A percentile compares a stretch with the other conserved stretches of the same genome.
Conservation (phyloP, 2,797 vertebrate species). For the Manis crassicaudata region DNA sequence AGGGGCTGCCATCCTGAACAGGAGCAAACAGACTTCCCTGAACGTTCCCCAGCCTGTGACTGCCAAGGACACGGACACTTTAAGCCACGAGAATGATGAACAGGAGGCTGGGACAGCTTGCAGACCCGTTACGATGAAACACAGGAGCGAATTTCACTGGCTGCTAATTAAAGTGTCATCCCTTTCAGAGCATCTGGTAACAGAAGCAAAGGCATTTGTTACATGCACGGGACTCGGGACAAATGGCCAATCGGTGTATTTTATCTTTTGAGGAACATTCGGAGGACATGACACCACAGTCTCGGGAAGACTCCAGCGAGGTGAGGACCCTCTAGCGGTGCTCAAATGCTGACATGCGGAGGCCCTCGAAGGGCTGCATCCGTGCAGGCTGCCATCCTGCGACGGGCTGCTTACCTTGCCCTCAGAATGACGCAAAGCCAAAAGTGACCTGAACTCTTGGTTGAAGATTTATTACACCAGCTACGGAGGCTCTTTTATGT, state of each 20-base stretch:
- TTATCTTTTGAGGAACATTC: conserved; percentile 61
- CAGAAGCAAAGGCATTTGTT: conserved; percentile 40
- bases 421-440: conserved; percentile 37
- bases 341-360: conserved; percentile 52
- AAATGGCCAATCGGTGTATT: conserved; percentile 52
- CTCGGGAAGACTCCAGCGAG: conserved; percentile 46
- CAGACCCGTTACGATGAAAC: conserved; percentile 58
- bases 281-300: conserved; percentile 37
- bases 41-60: background rate
- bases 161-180: conserved; percentile 66
- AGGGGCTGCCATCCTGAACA: no score
- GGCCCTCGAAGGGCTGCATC: conserved; percentile 20
- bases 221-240: conserved; percentile 33
- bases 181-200: conserved; percentile 56
- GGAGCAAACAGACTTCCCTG: background rate
- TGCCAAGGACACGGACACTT: background rate
- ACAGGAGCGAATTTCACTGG: conserved; percentile 54
- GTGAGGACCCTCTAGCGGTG: conserved; percentile 10
- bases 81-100: conserved; percentile 15
- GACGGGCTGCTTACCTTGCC: background rate
- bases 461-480: background rate
- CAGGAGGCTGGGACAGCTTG: conserved; percentile 55
- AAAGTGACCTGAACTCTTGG: conserved; percentile 7
- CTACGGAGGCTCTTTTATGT: background rate
- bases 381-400: background rate